Percentiles rank a stretch among this genome's conserved stretches.
Evolutionary conservation across 2,113 vertebrate genomes (phyloP).

Genomic region (Scartelaos histophorus): DNA sequence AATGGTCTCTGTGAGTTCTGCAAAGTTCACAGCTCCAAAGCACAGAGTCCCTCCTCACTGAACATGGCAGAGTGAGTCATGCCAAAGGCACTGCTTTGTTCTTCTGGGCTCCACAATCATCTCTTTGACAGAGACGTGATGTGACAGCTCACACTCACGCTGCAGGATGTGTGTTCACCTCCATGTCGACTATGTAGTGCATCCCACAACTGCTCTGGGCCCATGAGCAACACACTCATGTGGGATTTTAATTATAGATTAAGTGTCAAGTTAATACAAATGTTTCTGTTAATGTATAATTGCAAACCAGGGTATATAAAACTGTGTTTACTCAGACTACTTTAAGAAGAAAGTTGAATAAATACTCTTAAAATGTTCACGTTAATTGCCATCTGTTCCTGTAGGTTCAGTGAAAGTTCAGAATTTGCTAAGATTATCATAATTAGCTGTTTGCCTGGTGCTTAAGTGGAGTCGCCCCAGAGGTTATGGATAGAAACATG

Average conservation of each 20-base stretch:
- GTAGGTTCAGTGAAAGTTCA: background rate
- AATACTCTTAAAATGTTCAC: background rate
- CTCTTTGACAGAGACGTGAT: slow-evolving; percentile 37
- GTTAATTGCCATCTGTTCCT: background rate
- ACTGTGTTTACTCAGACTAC: background rate
- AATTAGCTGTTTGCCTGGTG: background rate
- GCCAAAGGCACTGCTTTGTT: slow-evolving; percentile 45
- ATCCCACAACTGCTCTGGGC: slow-evolving; percentile 1
- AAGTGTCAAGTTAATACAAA: background rate
- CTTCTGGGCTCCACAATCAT: slow-evolving; percentile 35
- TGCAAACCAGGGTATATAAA: background rate
- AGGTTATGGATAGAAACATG: background rate
- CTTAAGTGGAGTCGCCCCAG: background rate
- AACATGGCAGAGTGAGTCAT: slow-evolving; percentile 14
- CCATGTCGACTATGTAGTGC: background rate
- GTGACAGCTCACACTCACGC: slow-evolving; percentile 19
- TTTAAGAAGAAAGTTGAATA: background rate
- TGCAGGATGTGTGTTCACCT: slow-evolving; percentile 19
- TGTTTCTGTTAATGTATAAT: background rate
- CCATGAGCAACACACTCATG: background rate
- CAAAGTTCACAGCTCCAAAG: background rate
- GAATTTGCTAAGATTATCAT: background rate
- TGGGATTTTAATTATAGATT: background rate
- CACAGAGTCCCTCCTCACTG: slow-evolving; percentile 1
- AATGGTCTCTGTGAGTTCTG: background rate